Evolutionary conservation across 2,113 vertebrate species (phyloP).

Genomic region (Sisor rabdophorus): DNA sequence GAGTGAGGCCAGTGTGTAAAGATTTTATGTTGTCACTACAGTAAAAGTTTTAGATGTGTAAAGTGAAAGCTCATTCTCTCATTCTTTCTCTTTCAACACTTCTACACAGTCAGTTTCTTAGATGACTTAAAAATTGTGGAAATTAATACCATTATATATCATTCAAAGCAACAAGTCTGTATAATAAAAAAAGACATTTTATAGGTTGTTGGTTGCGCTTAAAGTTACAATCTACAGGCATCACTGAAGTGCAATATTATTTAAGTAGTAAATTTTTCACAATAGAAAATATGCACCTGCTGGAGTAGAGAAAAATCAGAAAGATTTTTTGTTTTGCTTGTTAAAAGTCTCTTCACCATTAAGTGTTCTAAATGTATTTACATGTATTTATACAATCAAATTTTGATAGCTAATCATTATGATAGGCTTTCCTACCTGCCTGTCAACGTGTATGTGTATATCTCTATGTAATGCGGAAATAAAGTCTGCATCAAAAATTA

Average conservation of each 20-base stretch:
- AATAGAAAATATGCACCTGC: too few relatives aligned
- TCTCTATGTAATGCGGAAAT: too few relatives aligned
- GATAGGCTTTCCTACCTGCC: too few relatives aligned
- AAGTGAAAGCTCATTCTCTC: neutral
- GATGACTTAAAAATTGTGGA: constrained; percentile 8
- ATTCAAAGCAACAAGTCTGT: neutral
- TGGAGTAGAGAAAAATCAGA: too few relatives aligned
- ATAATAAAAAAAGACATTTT: neutral
- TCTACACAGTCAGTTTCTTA: constrained; percentile 1
- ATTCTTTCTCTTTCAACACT: neutral
- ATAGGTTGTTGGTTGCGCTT: neutral
- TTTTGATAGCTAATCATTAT: too few relatives aligned
- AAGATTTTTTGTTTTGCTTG: too few relatives aligned
- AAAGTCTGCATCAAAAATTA: too few relatives aligned
- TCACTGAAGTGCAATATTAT: neutral
- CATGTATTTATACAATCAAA: too few relatives aligned
- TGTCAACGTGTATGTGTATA: too few relatives aligned
- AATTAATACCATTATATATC: neutral
- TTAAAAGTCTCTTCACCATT: too few relatives aligned
- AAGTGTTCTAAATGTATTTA: too few relatives aligned
- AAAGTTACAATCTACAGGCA: neutral
- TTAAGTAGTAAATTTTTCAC: neutral
- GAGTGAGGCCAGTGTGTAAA: constrained; percentile 29
- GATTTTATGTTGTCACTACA: constrained; percentile 33
- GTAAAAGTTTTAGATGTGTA: neutral